A percentile compares a stretch with the other conserved stretches of the same genome.
Conservation (phyloP, 1,140 invertebrate species). For the Drepana arcuata region DNA sequence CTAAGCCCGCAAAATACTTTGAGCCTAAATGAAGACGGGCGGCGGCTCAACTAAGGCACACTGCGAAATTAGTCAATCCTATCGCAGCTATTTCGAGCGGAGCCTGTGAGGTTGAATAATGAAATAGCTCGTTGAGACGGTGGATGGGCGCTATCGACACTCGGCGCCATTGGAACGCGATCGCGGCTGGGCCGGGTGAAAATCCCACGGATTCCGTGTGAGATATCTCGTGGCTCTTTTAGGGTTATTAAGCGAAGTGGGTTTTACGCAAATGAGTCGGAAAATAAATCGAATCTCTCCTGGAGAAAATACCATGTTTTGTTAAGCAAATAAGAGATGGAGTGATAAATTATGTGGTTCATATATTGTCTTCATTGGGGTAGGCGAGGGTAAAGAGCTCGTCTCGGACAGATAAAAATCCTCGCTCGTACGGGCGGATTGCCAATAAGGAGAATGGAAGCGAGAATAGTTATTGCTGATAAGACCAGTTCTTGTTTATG, state of each 20-base stretch:
- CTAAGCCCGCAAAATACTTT: constrained; percentile 45
- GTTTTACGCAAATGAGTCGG: constrained; percentile 58
- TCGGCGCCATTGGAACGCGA: constrained; percentile 38
- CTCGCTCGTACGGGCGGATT: constrained; percentile 31
- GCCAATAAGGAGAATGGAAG: constrained; percentile 46
- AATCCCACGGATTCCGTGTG: constrained; percentile 55
- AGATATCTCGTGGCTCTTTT: constrained; percentile 57
- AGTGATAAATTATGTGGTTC: constrained; percentile 45
- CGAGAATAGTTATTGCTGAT: constrained; percentile 22
- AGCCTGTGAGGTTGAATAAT: constrained; percentile 54
- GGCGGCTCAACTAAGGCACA: constrained; percentile 34
- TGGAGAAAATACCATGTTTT: constrained; percentile 41
- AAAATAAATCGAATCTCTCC: constrained; percentile 39
- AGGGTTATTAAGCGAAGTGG: constrained; percentile 64
- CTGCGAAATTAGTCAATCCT: constrained; percentile 59
- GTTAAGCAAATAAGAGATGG: constrained; percentile 44
- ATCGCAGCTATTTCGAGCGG: constrained; percentile 43
- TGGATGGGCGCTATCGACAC: constrained; percentile 38
- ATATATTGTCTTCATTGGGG: constrained; percentile 48
- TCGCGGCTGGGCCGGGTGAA: constrained; percentile 32
- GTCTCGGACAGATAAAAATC: constrained; percentile 46
- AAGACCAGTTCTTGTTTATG: constrained; percentile 21
- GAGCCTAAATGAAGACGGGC: constrained; percentile 48
- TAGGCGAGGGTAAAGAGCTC: constrained; percentile 20
- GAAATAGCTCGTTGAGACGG: constrained; percentile 57